phyloP scores from a whole-genome alignment of 1,140 invertebrate genomes.

The Drosophila simulans region DNA sequence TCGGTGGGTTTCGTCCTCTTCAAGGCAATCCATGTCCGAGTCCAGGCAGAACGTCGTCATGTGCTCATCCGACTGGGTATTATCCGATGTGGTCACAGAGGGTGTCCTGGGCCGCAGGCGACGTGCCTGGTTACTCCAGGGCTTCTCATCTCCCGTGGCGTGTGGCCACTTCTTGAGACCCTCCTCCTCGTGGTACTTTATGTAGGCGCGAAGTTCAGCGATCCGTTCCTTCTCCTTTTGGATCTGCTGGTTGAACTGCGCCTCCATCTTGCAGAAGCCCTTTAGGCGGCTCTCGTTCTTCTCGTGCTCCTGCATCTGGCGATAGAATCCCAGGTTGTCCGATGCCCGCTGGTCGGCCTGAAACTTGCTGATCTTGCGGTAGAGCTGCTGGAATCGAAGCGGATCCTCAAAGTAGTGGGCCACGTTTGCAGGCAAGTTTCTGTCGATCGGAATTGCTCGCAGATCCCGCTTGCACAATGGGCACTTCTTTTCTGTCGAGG shows the following conservation, averaged over 20 bases:
- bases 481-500: constrained; percentile 19
- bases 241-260: constrained; percentile 28
- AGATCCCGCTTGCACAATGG: constrained; percentile 25
- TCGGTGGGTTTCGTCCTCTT: too few species aligned
- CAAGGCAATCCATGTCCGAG: background rate
- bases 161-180: background rate
- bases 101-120: constrained; percentile 1
- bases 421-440: constrained; percentile 38
- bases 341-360: constrained; percentile 34
- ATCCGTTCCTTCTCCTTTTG: constrained; percentile 29
- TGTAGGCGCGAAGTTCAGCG: constrained; percentile 22
- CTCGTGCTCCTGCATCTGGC: constrained; percentile 1
- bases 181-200: constrained; percentile 21
- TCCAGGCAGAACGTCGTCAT: background rate
- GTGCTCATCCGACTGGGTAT: background rate
- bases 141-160: background rate
- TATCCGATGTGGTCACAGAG: background rate
- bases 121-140: too few species aligned
- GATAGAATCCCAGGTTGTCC: constrained; percentile 23
- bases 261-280: constrained; percentile 44
- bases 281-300: constrained; percentile 8
- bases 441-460: constrained; percentile 9
- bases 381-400: constrained; percentile 22
- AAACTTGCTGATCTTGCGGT: constrained; percentile 49
- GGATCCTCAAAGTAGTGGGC: constrained; percentile 56